Conservation (phyloP, 2,113 vertebrate species). For the Donacobius atricapilla region DNA sequence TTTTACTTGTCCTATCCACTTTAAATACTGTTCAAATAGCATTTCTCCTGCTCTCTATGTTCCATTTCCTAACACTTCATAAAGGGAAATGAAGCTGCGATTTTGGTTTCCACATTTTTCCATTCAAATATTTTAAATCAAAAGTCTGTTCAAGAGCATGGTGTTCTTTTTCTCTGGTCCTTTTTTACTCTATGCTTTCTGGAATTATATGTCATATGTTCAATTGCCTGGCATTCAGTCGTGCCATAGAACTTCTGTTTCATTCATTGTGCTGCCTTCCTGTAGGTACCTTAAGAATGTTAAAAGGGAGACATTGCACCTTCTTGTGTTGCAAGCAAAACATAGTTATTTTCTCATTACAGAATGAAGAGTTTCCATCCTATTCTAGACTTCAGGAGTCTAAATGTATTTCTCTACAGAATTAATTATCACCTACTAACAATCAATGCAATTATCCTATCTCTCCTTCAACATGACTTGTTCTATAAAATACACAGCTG, state of each 20-base stretch:
- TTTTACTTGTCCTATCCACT: background rate
- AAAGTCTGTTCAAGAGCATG: background rate
- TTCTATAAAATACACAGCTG: constrained; percentile 26
- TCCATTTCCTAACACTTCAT: background rate
- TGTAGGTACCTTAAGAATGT: background rate
- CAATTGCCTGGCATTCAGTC: background rate
- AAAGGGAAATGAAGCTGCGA: background rate
- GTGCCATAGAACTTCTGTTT: background rate
- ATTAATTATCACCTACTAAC: constrained; percentile 65
- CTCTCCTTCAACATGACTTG: constrained; percentile 49
- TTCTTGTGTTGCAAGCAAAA: background rate
- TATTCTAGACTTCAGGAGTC: constrained; percentile 49
- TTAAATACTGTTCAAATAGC: background rate
- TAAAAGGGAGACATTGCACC: background rate
- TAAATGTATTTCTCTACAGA: constrained; percentile 42
- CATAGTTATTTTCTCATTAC: constrained; percentile 37
- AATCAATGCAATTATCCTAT: constrained; percentile 65
- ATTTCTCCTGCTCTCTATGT: background rate
- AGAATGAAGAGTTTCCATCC: constrained; percentile 22
- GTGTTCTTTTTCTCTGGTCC: background rate
- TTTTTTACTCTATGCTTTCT: background rate
- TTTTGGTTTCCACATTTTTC: background rate
- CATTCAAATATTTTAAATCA: background rate
- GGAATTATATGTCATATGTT: background rate
- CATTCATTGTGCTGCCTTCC: background rate